These are phyloP conservation scores for Leptinotarsa texana DNA, from an alignment of 1,140 invertebrate genomes.

Conservation along the genomic window DNA sequence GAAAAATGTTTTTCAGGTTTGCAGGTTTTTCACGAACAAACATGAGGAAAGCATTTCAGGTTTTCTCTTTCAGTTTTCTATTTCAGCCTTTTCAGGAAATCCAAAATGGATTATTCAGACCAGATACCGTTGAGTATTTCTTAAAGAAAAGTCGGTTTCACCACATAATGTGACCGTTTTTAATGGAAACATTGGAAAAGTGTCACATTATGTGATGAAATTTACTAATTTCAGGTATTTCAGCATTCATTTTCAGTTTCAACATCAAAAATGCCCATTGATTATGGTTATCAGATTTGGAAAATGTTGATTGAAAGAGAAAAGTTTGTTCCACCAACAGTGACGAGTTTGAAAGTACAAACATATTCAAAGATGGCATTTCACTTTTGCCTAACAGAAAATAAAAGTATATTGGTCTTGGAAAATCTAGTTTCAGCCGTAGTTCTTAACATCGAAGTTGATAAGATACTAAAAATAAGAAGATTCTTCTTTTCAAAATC, in stretches of 20 bases:
- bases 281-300: no score
- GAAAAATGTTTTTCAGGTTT: constrained; percentile 30
- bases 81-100: constrained; percentile 23
- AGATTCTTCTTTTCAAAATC: no score
- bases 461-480: no score
- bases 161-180: background rate
- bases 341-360: no score
- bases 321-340: no score
- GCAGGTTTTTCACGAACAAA: constrained; percentile 27
- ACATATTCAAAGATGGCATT: no score
- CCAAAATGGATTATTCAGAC: constrained; percentile 3
- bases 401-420: no score
- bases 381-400: no score
- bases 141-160: background rate
- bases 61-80: constrained; percentile 29
- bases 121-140: background rate
- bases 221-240: background rate
- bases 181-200: background rate
- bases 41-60: constrained; percentile 17
- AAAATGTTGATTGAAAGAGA: no score
- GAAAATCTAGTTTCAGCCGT: no score
- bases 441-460: no score
- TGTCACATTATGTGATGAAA: background rate
- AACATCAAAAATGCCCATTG: no score
- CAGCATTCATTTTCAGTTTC: background rate